Evolutionary conservation across 2,113 vertebrate genomes (phyloP).

Genomic region (Paradoxurus hermaphroditus): DNA sequence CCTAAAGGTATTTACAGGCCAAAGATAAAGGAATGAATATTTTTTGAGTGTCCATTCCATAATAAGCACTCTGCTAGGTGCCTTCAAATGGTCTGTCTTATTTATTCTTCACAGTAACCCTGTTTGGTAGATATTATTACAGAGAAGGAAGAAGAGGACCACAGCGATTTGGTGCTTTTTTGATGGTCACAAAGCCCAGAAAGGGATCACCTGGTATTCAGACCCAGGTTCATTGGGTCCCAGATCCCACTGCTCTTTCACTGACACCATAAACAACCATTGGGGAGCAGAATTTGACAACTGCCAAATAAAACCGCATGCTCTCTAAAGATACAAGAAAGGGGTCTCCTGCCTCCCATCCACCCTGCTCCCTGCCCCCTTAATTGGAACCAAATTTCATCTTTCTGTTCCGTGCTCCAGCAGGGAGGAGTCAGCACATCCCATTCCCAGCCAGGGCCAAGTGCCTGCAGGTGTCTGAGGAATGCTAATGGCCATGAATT

Average conservation of each 20-base stretch:
- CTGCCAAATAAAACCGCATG: not conserved
- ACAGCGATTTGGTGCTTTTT: not conserved
- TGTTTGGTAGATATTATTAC: not conserved
- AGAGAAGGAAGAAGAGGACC: not conserved
- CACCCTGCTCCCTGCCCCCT: constrained; percentile 77
- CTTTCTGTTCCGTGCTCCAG: constrained; percentile 86
- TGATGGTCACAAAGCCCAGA: not conserved
- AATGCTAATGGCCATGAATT: constrained; percentile 83
- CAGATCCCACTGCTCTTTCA: not conserved
- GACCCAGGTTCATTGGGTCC: not conserved
- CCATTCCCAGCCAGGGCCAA: constrained; percentile 80
- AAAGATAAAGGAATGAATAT: not conserved
- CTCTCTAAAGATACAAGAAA: constrained; percentile 38
- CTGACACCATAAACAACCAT: not conserved
- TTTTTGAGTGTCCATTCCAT: not conserved
- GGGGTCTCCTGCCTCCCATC: constrained; percentile 23
- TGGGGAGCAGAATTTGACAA: not conserved
- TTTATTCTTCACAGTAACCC: not conserved
- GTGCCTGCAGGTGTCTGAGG: constrained; percentile 91
- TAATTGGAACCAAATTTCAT: constrained; percentile 92
- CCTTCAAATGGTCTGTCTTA: not conserved
- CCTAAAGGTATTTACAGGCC: not conserved
- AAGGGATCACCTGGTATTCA: no score
- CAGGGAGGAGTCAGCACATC: constrained; percentile 73
- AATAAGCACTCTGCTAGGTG: not conserved